These are phyloP conservation scores for Trilocha varians DNA, from an alignment of 2,888 invertebrate species.

Conservation along the genomic window DNA sequence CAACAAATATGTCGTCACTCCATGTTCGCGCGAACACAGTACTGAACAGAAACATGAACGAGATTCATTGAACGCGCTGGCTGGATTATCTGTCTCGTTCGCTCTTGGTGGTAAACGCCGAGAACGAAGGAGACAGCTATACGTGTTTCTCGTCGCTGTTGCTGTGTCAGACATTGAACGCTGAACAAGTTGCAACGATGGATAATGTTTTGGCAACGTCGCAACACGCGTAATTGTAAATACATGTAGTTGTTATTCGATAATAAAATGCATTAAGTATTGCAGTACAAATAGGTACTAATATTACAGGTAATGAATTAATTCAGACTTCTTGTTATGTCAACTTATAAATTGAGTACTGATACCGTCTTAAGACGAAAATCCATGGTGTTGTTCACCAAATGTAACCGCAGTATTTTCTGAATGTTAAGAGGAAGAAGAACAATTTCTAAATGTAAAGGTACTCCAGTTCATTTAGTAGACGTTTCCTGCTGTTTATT, in stretches of 20 bases:
- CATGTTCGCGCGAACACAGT: constrained; percentile 31
- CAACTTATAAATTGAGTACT: too few relatives aligned
- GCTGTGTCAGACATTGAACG: constrained; percentile 4
- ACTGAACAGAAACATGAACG: constrained; percentile 28
- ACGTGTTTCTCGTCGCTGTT: too few relatives aligned
- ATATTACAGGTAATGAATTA: too few relatives aligned
- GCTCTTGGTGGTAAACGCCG: constrained; percentile 21
- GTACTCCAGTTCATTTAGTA: neutral
- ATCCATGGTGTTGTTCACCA: too few relatives aligned
- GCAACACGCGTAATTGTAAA: neutral
- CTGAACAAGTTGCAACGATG: constrained; percentile 2
- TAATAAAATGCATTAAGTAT: too few relatives aligned
- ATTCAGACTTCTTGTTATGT: too few relatives aligned
- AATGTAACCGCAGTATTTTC: too few relatives aligned
- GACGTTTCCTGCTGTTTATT: neutral
- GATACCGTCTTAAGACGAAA: too few relatives aligned
- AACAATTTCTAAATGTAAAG: too few relatives aligned
- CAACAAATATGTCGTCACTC: constrained; percentile 23
- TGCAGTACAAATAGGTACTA: too few relatives aligned
- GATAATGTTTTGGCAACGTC: neutral
- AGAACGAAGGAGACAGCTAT: constrained; percentile 1
- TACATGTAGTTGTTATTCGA: too few relatives aligned
- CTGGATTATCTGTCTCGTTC: constrained; percentile 8
- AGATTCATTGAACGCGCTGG: constrained; percentile 6
- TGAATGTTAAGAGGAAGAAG: too few relatives aligned